A percentile compares a stretch with the other conserved stretches of the same genome.
These are phyloP conservation scores for Sciurus carolinensis DNA, from an alignment of 2,797 vertebrate genomes.

Conservation along the genomic window DNA sequence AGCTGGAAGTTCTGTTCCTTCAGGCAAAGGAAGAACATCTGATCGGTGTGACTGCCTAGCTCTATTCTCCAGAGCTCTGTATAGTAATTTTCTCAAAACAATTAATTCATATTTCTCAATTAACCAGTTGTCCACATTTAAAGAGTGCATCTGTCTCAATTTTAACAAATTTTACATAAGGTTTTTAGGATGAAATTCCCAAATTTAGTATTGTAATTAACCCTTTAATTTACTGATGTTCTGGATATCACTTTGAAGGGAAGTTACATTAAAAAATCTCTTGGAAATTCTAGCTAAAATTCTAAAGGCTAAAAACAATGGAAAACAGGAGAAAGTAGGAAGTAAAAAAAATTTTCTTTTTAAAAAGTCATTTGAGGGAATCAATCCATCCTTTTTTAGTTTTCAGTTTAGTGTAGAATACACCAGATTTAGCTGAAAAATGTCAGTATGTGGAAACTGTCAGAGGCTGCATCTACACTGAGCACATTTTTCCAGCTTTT, in stretches of 20 bases:
- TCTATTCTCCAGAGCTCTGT: not conserved
- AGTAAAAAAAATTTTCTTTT: not conserved
- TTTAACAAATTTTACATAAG: not conserved
- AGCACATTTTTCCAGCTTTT: not conserved
- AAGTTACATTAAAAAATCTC: not conserved
- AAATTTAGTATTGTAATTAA: conserved; percentile 42
- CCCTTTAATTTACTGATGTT: not conserved
- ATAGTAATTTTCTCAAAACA: conserved; percentile 33
- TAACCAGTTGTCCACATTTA: conserved; percentile 17
- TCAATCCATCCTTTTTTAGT: not conserved
- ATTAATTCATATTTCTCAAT: conserved; percentile 33
- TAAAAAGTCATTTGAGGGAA: conserved; percentile 7
- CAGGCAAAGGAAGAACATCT: not conserved
- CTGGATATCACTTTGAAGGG: conserved; percentile 40
- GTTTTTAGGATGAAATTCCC: not conserved
- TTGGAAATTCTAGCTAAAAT: conserved; percentile 46
- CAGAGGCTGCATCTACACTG: not conserved
- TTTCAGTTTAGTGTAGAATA: conserved; percentile 11
- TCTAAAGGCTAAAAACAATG: conserved; percentile 33
- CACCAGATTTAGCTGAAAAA: conserved; percentile 44
- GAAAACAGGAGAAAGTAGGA: not conserved
- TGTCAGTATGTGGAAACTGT: not conserved
- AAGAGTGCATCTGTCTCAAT: not conserved
- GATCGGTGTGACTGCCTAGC: not conserved
- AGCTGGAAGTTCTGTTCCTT: not conserved